Evolutionary conservation across 2,888 invertebrate species (phyloP).

Genomic region (Chrysolina haemoptera): DNA sequence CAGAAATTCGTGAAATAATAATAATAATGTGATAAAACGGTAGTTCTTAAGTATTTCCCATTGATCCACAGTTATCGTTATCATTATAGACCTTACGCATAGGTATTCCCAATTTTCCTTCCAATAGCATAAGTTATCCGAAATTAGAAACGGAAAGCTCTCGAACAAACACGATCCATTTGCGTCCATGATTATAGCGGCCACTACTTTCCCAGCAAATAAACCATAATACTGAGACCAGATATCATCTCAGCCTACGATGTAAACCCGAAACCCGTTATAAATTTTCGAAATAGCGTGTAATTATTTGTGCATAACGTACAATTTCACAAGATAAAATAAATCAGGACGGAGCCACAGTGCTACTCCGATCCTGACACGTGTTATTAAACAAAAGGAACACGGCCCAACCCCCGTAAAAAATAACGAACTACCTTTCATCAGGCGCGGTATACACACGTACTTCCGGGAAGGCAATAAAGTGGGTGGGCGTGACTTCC

Average conservation of each 20-base stretch:
- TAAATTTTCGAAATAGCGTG: conserved; percentile 62
- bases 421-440: conserved; percentile 65
- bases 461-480: conserved; percentile 63
- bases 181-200: conserved; percentile 7
- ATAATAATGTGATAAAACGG: too few relatives aligned
- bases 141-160: conserved; percentile 7
- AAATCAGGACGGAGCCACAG: conserved; percentile 57
- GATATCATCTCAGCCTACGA: conserved; percentile 35
- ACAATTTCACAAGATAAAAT: conserved; percentile 58
- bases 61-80: too few relatives aligned
- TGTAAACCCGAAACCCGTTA: conserved; percentile 49
- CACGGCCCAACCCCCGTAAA: conserved; percentile 60
- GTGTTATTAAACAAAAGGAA: conserved; percentile 61
- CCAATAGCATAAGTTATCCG: not conserved
- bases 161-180: conserved; percentile 18
- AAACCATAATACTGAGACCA: conserved; percentile 32
- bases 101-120: not conserved
- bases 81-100: not conserved
- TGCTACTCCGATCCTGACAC: conserved; percentile 53
- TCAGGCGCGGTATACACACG: conserved; percentile 64
- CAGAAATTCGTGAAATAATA: too few relatives aligned
- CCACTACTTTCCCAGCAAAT: conserved; percentile 28
- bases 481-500: conserved; percentile 63
- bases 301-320: conserved; percentile 59
- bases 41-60: too few relatives aligned